phyloP scores from a whole-genome alignment of 2,888 invertebrate genomes.

The Ophion slaviceki region DNA sequence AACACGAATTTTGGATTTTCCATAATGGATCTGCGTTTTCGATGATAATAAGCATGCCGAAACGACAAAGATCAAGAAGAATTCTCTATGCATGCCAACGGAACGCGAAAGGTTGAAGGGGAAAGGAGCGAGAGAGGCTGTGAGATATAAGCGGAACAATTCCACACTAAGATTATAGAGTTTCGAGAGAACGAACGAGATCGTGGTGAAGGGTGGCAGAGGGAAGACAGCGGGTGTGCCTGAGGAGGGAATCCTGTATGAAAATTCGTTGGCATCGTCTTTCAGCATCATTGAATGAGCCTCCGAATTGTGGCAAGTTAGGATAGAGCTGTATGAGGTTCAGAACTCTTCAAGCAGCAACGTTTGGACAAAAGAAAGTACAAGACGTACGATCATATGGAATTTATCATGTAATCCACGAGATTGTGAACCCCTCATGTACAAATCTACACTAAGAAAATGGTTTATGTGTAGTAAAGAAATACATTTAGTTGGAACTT shows the following conservation, averaged over 20 bases:
- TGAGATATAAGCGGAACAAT: constrained; percentile 2
- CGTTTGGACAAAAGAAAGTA: background rate
- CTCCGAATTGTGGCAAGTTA: constrained; percentile 4
- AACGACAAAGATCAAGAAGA: background rate
- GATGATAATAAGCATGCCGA: no score
- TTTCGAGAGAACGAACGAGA: background rate
- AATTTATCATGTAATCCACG: constrained; percentile 26
- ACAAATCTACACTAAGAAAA: background rate
- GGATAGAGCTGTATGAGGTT: background rate
- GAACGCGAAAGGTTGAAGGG: background rate
- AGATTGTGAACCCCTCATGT: background rate
- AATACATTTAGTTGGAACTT: no score
- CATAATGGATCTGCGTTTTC: no score
- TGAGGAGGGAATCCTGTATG: constrained; percentile 55
- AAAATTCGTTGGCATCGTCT: constrained; percentile 71
- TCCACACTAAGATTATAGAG: background rate
- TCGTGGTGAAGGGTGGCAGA: constrained; percentile 1
- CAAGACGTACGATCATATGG: background rate
- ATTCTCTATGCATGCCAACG: background rate
- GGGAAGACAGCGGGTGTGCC: constrained; percentile 11
- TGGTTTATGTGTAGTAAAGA: no score
- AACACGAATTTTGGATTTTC: no score
- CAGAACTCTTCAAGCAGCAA: constrained; percentile 31
- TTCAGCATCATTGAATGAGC: constrained; percentile 57
- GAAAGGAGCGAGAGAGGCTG: background rate